Base-by-base conservation (phyloP, 1,140 invertebrate species). In the Parasteatoda tepidariorum region DNA sequence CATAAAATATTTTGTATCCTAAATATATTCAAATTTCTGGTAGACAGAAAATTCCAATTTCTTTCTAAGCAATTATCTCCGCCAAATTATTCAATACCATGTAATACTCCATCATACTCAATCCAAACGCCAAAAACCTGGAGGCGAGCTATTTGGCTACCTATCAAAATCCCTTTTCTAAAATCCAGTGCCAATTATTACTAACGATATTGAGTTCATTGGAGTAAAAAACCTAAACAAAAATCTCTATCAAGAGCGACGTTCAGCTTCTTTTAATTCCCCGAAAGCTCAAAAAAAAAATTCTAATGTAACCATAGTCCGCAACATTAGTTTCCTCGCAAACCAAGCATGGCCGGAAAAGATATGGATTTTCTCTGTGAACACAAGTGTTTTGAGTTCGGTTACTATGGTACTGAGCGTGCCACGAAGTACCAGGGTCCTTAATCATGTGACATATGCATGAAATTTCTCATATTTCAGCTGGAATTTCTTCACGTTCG, bases 361-460 rank as follows among this genome's bases (percentile, higher is more conserved):
- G 74, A 78, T 78, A 78, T 78, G 59, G 74, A 78, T 78, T 78
- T 78, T 64, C 48, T 78, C 33, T 24, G 61, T 28, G 34, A 33
- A 66, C 24, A 61, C 30, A 78, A 66, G 74, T 78, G 74, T 78
- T 78, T 78, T 41, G 74, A 66, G 59, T 78, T 78, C n/a, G 74
- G 74, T 78, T 78, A 67, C 74, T 78, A 78, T 78, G 74, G 74
- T 30, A 54, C 31, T 78, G 74, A 64, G 74, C 61, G 74, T 64
- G 74, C 74, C 62, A 78, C 66, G 34, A 61, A 7, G 34, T 78
- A 38, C 34, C 18, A n/a, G n/a, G n/a, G 38, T 75, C 66, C 74
- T 78, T 62, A 78, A 78, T 66, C 74, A 78, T 64, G 62, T 78
- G 74, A 78, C 61, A 78, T 78, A 57, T 78, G 74, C 62, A 78